A percentile compares a stretch with the other conserved stretches of the same genome.
Conservation (phyloP, 1,140 invertebrate species). For the Andricus grossulariae region DNA sequence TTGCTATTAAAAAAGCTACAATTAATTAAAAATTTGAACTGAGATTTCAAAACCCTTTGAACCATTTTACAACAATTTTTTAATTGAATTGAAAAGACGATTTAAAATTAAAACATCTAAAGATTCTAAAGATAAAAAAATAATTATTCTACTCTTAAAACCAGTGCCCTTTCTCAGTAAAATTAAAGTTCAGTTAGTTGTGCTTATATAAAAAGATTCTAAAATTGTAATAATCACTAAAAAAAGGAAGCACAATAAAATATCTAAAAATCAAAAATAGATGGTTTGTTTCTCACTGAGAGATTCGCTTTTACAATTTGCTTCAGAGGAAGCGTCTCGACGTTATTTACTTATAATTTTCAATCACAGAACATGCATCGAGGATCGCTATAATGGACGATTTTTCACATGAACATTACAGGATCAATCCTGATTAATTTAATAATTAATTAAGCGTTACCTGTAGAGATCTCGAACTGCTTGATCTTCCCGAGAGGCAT, state of each 20-base stretch:
- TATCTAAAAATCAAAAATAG: neutral
- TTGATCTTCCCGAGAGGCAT: conserved; percentile 73
- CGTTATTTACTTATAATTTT: conserved; percentile 16
- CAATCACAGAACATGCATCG: conserved; percentile 22
- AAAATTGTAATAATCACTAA: conserved; percentile 15
- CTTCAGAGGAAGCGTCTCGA: conserved; percentile 11
- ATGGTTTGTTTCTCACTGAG: too few relatives aligned
- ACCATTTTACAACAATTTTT: too few relatives aligned
- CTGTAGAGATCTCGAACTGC: conserved; percentile 74
- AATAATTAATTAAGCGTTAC: conserved; percentile 67
- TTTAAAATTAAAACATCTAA: neutral
- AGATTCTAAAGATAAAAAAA: neutral
- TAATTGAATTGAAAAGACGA: neutral
- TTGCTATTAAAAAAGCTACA: too few relatives aligned
- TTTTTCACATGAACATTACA: conserved; percentile 36
- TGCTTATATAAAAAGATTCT: conserved; percentile 27
- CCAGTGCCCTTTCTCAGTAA: neutral
- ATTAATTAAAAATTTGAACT: too few relatives aligned
- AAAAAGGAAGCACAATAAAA: conserved; percentile 2
- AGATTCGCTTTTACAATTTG: conserved; percentile 3
- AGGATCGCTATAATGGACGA: conserved; percentile 4
- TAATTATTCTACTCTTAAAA: conserved; percentile 5
- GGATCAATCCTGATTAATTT: conserved; percentile 45
- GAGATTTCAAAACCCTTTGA: too few relatives aligned
- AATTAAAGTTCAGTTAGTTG: conserved; percentile 31